These are phyloP conservation scores for Perithous albicinctus DNA, from an alignment of 2,888 invertebrate genomes.

Conservation along the genomic window DNA sequence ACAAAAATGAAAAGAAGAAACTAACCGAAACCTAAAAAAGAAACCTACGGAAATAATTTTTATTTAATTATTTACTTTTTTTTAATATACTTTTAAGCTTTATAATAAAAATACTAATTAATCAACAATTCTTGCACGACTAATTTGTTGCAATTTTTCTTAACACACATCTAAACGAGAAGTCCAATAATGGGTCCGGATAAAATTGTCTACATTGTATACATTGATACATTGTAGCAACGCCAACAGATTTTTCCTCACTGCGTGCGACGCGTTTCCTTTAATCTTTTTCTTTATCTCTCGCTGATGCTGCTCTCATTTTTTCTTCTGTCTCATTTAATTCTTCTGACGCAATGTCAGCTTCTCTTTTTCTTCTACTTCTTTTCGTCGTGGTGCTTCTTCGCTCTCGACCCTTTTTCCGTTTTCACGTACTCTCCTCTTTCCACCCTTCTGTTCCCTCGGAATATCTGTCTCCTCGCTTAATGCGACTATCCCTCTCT, in stretches of 20 bases:
- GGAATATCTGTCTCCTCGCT: conserved; percentile 25
- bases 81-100: too few relatives aligned
- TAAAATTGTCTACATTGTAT: background rate
- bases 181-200: background rate
- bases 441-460: conserved; percentile 29
- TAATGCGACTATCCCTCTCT: conserved; percentile 22
- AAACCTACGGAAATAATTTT: too few relatives aligned
- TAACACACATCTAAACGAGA: background rate
- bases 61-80: too few relatives aligned
- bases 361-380: conserved; percentile 29
- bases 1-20: too few relatives aligned
- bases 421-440: conserved; percentile 49
- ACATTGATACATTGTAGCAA: background rate
- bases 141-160: background rate
- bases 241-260: conserved; percentile 34
- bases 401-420: conserved; percentile 45
- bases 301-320: conserved; percentile 31
- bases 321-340: conserved; percentile 38
- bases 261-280: conserved; percentile 43
- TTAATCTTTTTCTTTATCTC: conserved; percentile 46
- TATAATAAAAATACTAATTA: too few relatives aligned
- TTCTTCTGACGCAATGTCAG: conserved; percentile 38
- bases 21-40: too few relatives aligned
- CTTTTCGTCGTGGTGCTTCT: conserved; percentile 16
- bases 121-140: background rate